A percentile compares a stretch with the other conserved stretches of the same genome.
Evolutionary conservation across 1,140 invertebrate genomes (phyloP).

Genomic region (Manduca sexta): DNA sequence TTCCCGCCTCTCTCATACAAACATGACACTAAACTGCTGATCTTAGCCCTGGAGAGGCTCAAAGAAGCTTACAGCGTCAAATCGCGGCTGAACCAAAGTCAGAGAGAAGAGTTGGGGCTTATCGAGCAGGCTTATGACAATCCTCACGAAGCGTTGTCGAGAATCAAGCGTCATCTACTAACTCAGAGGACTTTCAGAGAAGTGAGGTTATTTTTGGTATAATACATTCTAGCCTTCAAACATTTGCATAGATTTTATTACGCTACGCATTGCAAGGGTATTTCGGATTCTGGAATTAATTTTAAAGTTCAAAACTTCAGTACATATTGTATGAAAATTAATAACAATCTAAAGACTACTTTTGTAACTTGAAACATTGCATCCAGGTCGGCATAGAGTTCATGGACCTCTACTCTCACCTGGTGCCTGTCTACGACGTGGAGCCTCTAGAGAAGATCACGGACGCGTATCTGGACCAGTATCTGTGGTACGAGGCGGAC

Average conservation of each 20-base stretch:
- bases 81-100: slow-evolving; percentile 98
- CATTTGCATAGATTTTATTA: too few species aligned
- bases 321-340: neutral
- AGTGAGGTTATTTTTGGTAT: too few species aligned
- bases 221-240: too few species aligned
- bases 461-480: slow-evolving; percentile 99
- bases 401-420: slow-evolving; percentile 99
- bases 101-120: slow-evolving; percentile 97
- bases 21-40: slow-evolving; percentile 98
- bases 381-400: slow-evolving; percentile 97
- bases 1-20: slow-evolving; percentile 99
- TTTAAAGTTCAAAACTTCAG: too few species aligned
- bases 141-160: slow-evolving; percentile 98
- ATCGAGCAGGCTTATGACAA: slow-evolving; percentile 99
- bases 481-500: slow-evolving; percentile 99
- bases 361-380: neutral
- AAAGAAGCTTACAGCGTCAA: slow-evolving; percentile 99
- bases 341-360: neutral
- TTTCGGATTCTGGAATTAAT: too few species aligned
- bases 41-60: slow-evolving; percentile 95
- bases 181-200: slow-evolving; percentile 99
- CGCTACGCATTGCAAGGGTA: too few species aligned
- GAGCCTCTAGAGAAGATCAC: slow-evolving; percentile 99
- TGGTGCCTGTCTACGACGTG: slow-evolving; percentile 99
- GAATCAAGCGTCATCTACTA: slow-evolving; percentile 98